Evolutionary conservation across 2,888 invertebrate genomes (phyloP).

Genomic region (Ptychoptera albimana): DNA sequence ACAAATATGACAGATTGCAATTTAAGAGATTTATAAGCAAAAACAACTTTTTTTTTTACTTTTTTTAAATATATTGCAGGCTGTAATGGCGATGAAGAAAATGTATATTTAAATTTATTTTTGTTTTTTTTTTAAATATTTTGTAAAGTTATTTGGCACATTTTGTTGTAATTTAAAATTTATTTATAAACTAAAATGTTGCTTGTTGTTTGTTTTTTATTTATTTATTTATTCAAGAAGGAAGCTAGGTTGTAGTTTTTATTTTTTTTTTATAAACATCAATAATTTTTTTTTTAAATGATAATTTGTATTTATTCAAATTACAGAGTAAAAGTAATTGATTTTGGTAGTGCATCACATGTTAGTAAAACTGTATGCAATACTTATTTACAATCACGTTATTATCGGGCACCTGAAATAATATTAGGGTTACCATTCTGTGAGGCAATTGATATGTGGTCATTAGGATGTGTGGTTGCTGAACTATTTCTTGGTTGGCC

Average conservation of each 20-base stretch:
- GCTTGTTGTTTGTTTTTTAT: too few relatives aligned
- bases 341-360: constrained; percentile 98
- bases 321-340: constrained; percentile 90
- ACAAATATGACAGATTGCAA: too few relatives aligned
- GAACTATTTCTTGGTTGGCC: constrained; percentile 99
- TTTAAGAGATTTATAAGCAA: too few relatives aligned
- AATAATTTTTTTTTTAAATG: not conserved
- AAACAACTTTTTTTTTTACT: too few relatives aligned
- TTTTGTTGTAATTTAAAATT: too few relatives aligned
- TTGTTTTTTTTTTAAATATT: too few relatives aligned
- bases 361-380: constrained; percentile 99
- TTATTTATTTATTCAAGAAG: not conserved
- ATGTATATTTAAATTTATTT: too few relatives aligned
- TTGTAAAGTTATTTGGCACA: too few relatives aligned
- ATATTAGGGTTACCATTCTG: constrained; percentile 96
- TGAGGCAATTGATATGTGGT: constrained; percentile 99
- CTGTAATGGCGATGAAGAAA: too few relatives aligned
- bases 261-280: not conserved
- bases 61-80: too few relatives aligned
- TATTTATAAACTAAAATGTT: too few relatives aligned
- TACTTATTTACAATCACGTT: constrained; percentile 96
- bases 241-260: not conserved
- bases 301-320: not conserved
- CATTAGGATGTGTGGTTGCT: constrained; percentile 96
- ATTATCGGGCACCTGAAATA: constrained; percentile 95